phyloP scores from a whole-genome alignment of 2,888 invertebrate species.

The Dicranocentrus wangi region DNA sequence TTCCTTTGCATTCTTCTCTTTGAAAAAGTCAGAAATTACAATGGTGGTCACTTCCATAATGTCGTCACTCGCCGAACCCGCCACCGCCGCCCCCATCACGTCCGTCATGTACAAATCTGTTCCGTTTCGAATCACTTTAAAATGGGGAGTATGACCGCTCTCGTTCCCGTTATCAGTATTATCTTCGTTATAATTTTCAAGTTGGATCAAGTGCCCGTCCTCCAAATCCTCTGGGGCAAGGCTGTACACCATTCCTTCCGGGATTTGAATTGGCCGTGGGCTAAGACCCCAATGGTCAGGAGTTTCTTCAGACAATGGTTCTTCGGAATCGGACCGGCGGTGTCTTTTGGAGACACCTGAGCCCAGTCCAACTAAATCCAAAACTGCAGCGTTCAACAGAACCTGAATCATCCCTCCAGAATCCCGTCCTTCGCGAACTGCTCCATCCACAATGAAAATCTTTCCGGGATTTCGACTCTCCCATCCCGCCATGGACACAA shows the following conservation, averaged over 20 bases:
- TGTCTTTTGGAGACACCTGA: too few relatives aligned
- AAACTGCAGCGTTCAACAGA: neutral
- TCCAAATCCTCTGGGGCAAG: constrained; percentile 25
- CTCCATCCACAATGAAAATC: constrained; percentile 9
- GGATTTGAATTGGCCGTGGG: neutral
- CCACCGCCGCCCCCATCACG: neutral
- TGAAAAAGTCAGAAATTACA: neutral
- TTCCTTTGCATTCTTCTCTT: too few relatives aligned
- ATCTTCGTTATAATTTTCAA: neutral
- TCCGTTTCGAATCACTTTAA: neutral
- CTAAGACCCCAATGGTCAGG: neutral
- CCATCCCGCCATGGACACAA: constrained; percentile 5
- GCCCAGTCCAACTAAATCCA: neutral
- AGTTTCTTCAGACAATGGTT: neutral
- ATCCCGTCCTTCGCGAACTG: neutral
- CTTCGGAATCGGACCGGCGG: too few relatives aligned
- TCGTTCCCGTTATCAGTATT: neutral
- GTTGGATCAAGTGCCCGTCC: neutral
- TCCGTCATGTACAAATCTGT: neutral
- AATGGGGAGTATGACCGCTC: neutral
- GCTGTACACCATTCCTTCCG: neutral
- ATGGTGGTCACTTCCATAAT: neutral
- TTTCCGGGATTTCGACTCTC: constrained; percentile 14
- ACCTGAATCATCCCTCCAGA: constrained; percentile 35
- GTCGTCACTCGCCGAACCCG: neutral